These are phyloP conservation scores for Drosophila borealis DNA, from an alignment of 2,888 invertebrate species.

Conservation along the genomic window DNA sequence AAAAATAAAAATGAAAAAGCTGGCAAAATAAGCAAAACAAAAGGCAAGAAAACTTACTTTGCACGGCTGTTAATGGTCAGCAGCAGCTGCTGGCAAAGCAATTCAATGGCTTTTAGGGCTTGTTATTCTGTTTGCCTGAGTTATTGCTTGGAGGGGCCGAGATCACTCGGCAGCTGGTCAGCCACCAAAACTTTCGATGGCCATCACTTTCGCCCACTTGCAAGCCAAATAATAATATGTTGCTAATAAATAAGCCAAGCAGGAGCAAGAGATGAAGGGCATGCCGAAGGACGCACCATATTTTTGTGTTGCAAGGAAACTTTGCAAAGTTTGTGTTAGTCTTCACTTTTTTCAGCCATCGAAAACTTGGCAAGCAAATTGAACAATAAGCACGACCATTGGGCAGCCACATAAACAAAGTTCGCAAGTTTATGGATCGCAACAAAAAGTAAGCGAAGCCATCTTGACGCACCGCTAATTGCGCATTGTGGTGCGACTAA, in stretches of 20 bases:
- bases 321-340: constrained; percentile 47
- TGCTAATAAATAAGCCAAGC: constrained; percentile 72
- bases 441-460: constrained; percentile 19
- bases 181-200: constrained; percentile 53
- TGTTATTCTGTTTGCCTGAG: constrained; percentile 46
- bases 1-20: neutral
- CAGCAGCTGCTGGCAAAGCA: constrained; percentile 51
- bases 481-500: constrained; percentile 30
- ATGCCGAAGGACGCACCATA: constrained; percentile 42
- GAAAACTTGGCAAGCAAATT: constrained; percentile 62
- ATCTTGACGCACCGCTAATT: constrained; percentile 32
- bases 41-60: constrained; percentile 40
- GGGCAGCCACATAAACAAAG: constrained; percentile 47
- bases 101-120: constrained; percentile 55
- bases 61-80: constrained; percentile 56
- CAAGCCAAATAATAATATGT: constrained; percentile 72
- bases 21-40: constrained; percentile 36
- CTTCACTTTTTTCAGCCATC: constrained; percentile 33
- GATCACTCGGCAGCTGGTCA: constrained; percentile 50
- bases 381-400: constrained; percentile 45
- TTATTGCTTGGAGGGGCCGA: constrained; percentile 30
- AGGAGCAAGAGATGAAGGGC: constrained; percentile 12
- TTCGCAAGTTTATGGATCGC: constrained; percentile 35
- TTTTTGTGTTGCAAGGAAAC: constrained; percentile 53
- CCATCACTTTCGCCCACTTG: constrained; percentile 39